phyloP scores from a whole-genome alignment of 2,888 invertebrate species.

The Euplagia quadripunctaria region DNA sequence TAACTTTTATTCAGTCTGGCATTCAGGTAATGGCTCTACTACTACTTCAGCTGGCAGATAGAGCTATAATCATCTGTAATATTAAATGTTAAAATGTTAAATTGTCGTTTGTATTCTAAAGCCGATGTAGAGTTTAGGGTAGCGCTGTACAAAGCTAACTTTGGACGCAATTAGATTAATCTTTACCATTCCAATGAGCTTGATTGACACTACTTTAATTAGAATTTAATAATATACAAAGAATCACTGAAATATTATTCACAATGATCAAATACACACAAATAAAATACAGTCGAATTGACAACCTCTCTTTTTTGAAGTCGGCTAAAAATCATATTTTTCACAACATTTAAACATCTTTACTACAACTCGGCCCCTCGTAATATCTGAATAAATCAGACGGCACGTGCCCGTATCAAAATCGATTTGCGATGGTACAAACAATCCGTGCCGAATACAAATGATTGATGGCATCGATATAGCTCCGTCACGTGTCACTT shows the following conservation, averaged over 20 bases:
- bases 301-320: too few species aligned
- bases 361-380: background rate
- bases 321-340: background rate
- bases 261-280: too few species aligned
- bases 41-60: constrained; percentile 20
- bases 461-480: constrained; percentile 49
- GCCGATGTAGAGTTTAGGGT: constrained; percentile 32
- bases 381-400: constrained; percentile 32
- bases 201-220: too few species aligned
- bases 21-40: constrained; percentile 14
- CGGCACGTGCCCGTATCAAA: constrained; percentile 37
- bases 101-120: constrained; percentile 36
- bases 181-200: constrained; percentile 8
- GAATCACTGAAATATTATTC: too few species aligned
- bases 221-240: too few species aligned
- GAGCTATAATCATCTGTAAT: constrained; percentile 33
- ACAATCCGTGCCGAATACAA: constrained; percentile 47
- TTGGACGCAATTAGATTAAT: constrained; percentile 34
- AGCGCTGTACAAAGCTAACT: constrained; percentile 34
- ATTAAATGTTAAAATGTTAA: constrained; percentile 30
- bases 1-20: constrained; percentile 23
- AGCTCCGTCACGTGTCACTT: constrained; percentile 40
- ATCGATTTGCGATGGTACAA: constrained; percentile 45
- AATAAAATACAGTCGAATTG: too few species aligned
- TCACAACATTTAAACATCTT: background rate